These are phyloP conservation scores for Euclidia mi DNA, from an alignment of 2,888 invertebrate genomes.

Conservation along the genomic window DNA sequence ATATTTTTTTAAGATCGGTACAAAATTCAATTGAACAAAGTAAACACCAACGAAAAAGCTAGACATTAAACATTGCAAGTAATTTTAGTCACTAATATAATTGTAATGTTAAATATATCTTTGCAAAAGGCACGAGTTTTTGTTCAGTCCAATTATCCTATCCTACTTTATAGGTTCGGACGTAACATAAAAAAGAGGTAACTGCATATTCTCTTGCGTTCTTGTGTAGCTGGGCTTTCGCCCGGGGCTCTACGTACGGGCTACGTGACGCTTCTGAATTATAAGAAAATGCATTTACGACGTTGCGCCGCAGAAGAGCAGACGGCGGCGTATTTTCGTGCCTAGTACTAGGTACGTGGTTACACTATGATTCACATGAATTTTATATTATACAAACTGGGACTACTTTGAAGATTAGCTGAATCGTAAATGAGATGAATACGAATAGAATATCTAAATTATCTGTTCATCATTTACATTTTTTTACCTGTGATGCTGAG, in stretches of 20 bases:
- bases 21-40: too few relatives aligned
- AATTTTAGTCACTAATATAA: too few relatives aligned
- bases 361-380: conserved; percentile 73
- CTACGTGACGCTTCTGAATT: conserved; percentile 89
- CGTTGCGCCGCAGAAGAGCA: conserved; percentile 74
- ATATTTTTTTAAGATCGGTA: too few relatives aligned
- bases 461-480: too few relatives aligned
- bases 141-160: conserved; percentile 81
- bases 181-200: conserved; percentile 83
- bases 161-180: conserved; percentile 79
- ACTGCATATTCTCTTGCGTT: conserved; percentile 87
- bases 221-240: conserved; percentile 74
- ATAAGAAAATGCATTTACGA: conserved; percentile 89
- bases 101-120: conserved; percentile 7
- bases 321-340: conserved; percentile 77
- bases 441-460: too few relatives aligned
- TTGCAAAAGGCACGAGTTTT: conserved; percentile 30
- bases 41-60: too few relatives aligned
- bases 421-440: not conserved
- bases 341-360: conserved; percentile 64
- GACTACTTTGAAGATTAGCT: conserved; percentile 20
- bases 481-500: too few relatives aligned
- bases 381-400: conserved; percentile 50
- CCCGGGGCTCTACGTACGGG: conserved; percentile 72
- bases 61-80: too few relatives aligned